Percentiles rank a stretch among this genome's conserved stretches.
Evolutionary conservation across 2,888 invertebrate species (phyloP).

Genomic region (Monochamus alternatus): DNA sequence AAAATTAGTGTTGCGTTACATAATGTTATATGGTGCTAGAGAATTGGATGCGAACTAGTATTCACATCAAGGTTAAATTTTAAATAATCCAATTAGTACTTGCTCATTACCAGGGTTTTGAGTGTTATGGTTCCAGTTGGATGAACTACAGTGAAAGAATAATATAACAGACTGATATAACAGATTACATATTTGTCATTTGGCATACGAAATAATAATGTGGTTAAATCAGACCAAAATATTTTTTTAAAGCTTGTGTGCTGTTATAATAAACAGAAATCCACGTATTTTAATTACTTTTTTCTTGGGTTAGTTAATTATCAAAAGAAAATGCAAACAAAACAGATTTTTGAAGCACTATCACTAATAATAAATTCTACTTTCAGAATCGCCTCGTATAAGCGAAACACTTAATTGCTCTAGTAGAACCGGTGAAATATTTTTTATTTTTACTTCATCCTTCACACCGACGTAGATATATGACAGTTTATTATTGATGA

Average conservation of each 20-base stretch:
- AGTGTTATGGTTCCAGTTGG: conserved; percentile 4
- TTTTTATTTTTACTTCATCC: conserved; percentile 13
- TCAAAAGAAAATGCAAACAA: background rate
- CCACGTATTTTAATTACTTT: too few species aligned
- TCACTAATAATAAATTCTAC: background rate
- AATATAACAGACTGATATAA: background rate
- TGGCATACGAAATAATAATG: background rate
- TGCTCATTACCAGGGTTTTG: conserved; percentile 1
- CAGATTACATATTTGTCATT: conserved; percentile 21
- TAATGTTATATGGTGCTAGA: background rate
- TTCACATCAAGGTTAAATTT: conserved; percentile 6
- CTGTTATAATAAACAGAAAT: background rate
- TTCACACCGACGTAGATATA: background rate
- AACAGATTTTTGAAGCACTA: background rate
- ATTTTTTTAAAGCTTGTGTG: background rate
- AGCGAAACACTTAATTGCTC: background rate
- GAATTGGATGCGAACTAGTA: background rate
- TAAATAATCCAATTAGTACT: conserved; percentile 23
- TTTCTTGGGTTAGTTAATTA: too few species aligned
- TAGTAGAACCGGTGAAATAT: background rate
- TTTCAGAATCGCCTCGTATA: background rate
- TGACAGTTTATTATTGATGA: conserved; percentile 4
- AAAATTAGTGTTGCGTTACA: background rate
- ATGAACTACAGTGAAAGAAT: background rate
- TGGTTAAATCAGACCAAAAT: background rate